Base-by-base conservation (phyloP, 1,140 invertebrate genomes). In the Ridgeia piscesae region DNA sequence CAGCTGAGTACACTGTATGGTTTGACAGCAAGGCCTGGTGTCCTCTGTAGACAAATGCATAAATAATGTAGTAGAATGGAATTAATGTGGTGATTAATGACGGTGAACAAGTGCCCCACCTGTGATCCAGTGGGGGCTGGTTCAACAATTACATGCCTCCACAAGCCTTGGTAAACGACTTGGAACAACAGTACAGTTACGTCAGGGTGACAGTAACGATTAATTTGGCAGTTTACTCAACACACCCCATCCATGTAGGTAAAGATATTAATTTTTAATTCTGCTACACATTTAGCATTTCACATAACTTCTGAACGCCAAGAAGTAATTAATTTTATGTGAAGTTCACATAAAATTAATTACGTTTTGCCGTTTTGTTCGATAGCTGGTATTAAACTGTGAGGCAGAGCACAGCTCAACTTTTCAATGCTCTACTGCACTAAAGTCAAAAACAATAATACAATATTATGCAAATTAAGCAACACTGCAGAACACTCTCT, bases 41-140 rank as follows among this genome's bases (percentile, higher is more conserved):
- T 77, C 58, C 58, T 77, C 11, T 77, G 58, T 42, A 42, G 58
- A 77, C 58, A 77, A 17, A 77, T 77, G 58, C 58, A 77, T 77
- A 77, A 77, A 77, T 77, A 77, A 77, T 77, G 58, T 77, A 77
- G 58, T 77, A 77, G 58, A 77, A 77, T 77, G 58, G 58, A 77
- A 77, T 77, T 77, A 77, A 77, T 77, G 58, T 2, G 27, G 58
- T 77, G 58, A 77, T 77, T 77, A 77, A 77, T 77, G 58, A 77
- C 27, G 58, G 11, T 77, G 58, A 77, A 77, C 58, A 77, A 77
- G 58, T 31, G 27, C 58, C 58, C 58, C 58, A 77, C 58, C 58
- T 77, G 8, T 77, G 27, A 4, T 77, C 58, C 58, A 77, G 58
- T 77, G 58, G 11, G 27, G 17, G 17, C 14, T 77, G 58, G 27